A percentile compares a stretch with the other conserved stretches of the same genome.
These are phyloP conservation scores for Ophion ellenae DNA, from an alignment of 2,888 invertebrate genomes.

Conservation along the genomic window DNA sequence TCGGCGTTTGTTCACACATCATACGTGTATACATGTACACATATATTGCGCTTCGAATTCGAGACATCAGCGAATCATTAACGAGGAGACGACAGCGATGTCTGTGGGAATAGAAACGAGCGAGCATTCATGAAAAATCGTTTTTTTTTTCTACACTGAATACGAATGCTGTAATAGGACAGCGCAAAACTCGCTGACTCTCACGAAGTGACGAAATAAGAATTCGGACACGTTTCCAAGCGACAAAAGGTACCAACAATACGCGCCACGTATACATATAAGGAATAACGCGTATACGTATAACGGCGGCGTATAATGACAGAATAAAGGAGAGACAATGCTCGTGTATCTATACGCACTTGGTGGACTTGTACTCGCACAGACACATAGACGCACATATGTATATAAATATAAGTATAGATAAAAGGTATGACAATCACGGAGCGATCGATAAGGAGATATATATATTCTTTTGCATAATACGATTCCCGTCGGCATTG, in stretches of 20 bases:
- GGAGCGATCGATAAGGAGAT: slow-evolving; percentile 53
- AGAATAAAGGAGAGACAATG: slow-evolving; percentile 17
- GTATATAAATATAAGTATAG: background rate
- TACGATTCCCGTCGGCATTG: slow-evolving; percentile 14
- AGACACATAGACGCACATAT: background rate
- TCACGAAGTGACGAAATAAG: slow-evolving; percentile 47
- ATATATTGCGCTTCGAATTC: slow-evolving; percentile 20
- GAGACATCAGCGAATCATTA: slow-evolving; percentile 42
- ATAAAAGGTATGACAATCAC: slow-evolving; percentile 21
- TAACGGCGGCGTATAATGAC: slow-evolving; percentile 30
- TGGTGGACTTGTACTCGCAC: background rate
- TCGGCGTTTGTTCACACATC: too few species aligned
- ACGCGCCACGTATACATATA: slow-evolving; percentile 27
- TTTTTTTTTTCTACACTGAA: slow-evolving; percentile 29
- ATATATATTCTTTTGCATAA: slow-evolving; percentile 4
- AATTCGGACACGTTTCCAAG: slow-evolving; percentile 45
- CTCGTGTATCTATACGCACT: background rate
- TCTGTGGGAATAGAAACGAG: slow-evolving; percentile 46
- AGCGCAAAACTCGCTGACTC: slow-evolving; percentile 1
- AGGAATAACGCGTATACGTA: slow-evolving; percentile 41
- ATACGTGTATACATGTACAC: background rate
- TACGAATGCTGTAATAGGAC: slow-evolving; percentile 16
- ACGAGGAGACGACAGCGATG: background rate
- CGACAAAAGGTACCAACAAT: slow-evolving; percentile 21
- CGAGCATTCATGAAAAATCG: slow-evolving; percentile 45